These are phyloP conservation scores for Turdus rufiventris DNA, from an alignment of 2,113 vertebrate genomes.

Conservation along the genomic window DNA sequence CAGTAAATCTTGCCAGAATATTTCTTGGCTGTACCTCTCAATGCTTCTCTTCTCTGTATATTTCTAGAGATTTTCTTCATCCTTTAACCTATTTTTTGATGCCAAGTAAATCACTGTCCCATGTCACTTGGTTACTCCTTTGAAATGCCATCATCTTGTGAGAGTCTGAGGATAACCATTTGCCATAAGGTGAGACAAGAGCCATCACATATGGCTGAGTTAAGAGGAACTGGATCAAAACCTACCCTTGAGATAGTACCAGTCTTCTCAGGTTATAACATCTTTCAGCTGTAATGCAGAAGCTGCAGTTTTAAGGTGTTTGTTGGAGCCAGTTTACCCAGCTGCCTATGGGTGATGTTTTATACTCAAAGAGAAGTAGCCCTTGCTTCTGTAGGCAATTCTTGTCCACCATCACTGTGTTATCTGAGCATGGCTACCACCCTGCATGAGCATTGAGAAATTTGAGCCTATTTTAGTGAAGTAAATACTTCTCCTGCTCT, in stretches of 20 bases:
- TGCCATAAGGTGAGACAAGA: neutral
- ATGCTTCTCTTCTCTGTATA: neutral
- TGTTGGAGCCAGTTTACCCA: neutral
- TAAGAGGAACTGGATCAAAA: neutral
- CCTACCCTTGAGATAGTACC: neutral
- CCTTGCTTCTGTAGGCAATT: neutral
- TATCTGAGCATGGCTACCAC: neutral
- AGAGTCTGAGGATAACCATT: neutral
- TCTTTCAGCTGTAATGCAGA: neutral
- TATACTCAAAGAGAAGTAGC: neutral
- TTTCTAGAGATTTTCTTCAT: neutral
- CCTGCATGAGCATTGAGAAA: neutral
- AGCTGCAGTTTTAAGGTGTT: neutral
- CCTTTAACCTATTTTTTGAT: neutral
- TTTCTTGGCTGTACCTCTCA: neutral
- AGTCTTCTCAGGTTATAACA: neutral
- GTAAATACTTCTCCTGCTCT: neutral
- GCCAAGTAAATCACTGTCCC: neutral
- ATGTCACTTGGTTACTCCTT: neutral
- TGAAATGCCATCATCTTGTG: neutral
- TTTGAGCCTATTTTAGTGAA: neutral
- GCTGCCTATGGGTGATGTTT: neutral
- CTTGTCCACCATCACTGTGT: neutral
- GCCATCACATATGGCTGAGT: rapidly evolving
- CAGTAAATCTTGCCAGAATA: neutral